These are phyloP conservation scores for Pandemis heparana DNA, from an alignment of 2,888 invertebrate genomes.

Conservation along the genomic window DNA sequence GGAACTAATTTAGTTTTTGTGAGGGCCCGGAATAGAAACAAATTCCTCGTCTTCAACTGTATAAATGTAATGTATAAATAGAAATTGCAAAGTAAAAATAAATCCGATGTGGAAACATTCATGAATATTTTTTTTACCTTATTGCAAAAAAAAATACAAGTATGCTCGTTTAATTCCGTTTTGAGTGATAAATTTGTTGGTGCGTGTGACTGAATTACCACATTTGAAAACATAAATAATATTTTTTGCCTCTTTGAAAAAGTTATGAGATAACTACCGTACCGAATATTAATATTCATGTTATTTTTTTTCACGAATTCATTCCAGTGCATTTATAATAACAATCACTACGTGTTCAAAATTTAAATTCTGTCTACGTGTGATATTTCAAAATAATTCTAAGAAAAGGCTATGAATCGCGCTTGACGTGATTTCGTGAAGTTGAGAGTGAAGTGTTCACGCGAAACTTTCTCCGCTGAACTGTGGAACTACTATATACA, in stretches of 20 bases:
- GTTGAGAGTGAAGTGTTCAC: slow-evolving; percentile 57
- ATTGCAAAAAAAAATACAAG: too few relatives aligned
- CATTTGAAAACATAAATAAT: background rate
- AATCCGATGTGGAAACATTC: too few relatives aligned
- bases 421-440: slow-evolving; percentile 30
- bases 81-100: too few relatives aligned
- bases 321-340: background rate
- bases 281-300: background rate
- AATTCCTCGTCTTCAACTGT: too few relatives aligned
- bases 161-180: background rate
- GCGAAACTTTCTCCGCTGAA: slow-evolving; percentile 50
- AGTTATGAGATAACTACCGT: background rate
- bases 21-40: too few relatives aligned
- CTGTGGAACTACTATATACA: background rate
- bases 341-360: background rate
- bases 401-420: background rate
- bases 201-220: background rate
- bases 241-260: background rate
- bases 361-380: background rate
- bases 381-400: background rate
- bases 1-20: too few relatives aligned
- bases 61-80: too few relatives aligned
- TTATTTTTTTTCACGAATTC: background rate
- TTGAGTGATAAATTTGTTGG: background rate
- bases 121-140: too few relatives aligned